Evolutionary conservation across 2,888 invertebrate species (phyloP).

Genomic region (Tipula helvola): DNA sequence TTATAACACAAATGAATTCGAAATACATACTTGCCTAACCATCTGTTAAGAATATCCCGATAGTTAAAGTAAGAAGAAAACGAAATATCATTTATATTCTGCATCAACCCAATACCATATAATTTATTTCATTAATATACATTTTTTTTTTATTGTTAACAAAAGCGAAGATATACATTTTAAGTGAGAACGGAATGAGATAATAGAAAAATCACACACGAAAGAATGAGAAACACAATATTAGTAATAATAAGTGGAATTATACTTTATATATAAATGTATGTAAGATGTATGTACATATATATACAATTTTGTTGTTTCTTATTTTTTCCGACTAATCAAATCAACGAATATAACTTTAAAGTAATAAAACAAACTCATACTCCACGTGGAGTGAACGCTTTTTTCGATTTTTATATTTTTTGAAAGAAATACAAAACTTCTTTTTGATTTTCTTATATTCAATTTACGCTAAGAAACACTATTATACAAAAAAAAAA

Average conservation of each 20-base stretch:
- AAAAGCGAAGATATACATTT: neutral
- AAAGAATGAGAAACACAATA: neutral
- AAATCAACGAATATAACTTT: slow-evolving; percentile 4
- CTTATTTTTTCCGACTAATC: neutral
- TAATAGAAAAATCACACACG: neutral
- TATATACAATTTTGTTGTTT: neutral
- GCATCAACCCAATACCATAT: slow-evolving; percentile 4
- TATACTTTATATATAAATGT: neutral
- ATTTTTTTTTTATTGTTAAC: neutral
- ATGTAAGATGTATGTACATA: neutral
- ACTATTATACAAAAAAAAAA: neutral
- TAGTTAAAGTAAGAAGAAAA: neutral
- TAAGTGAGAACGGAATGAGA: neutral
- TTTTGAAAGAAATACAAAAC: neutral
- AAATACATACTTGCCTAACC: neutral
- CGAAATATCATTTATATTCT: neutral
- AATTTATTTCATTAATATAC: neutral
- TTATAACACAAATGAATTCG: neutral
- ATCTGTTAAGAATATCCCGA: neutral
- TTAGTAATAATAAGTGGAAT: slow-evolving; percentile 4
- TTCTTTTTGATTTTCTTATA: neutral
- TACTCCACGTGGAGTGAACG: neutral
- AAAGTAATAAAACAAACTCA: neutral
- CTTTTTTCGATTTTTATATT: neutral
- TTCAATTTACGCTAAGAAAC: neutral